Evolutionary conservation across 2,888 invertebrate genomes (phyloP).

Genomic region (Abrostola triplasia): DNA sequence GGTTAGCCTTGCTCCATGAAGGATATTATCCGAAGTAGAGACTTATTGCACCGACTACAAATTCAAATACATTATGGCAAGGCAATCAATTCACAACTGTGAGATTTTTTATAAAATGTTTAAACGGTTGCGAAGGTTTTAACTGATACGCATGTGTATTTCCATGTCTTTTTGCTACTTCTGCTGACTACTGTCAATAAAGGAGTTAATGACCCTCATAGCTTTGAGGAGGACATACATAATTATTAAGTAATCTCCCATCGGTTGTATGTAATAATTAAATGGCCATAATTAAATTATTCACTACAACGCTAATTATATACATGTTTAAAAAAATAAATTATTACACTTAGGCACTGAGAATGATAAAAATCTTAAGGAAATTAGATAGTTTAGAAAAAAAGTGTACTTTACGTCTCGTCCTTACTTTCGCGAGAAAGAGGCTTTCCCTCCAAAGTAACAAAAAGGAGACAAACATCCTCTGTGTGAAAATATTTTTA

Average conservation of each 20-base stretch:
- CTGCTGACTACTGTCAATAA: background rate
- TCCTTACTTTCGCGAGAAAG: background rate
- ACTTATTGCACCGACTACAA: background rate
- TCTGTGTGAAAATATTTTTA: slow-evolving; percentile 8
- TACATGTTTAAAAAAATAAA: too few species aligned
- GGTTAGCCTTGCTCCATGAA: slow-evolving; percentile 4
- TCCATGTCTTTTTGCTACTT: slow-evolving; percentile 8
- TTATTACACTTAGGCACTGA: too few species aligned
- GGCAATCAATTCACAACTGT: too few species aligned
- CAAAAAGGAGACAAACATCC: background rate
- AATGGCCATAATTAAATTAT: background rate
- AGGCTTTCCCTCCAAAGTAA: background rate
- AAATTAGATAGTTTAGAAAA: too few species aligned
- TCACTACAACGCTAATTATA: too few species aligned
- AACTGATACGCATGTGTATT: background rate
- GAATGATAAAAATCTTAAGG: too few species aligned
- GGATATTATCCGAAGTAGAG: background rate
- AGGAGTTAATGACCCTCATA: background rate
- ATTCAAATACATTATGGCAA: too few species aligned
- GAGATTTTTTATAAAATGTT: background rate
- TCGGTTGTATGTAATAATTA: background rate
- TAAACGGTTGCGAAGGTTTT: slow-evolving; percentile 23
- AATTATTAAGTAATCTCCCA: background rate
- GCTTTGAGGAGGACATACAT: background rate
- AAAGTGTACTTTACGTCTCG: too few species aligned